Conservation (phyloP, 2,797 vertebrate species). For the Sternotherus odoratus region DNA sequence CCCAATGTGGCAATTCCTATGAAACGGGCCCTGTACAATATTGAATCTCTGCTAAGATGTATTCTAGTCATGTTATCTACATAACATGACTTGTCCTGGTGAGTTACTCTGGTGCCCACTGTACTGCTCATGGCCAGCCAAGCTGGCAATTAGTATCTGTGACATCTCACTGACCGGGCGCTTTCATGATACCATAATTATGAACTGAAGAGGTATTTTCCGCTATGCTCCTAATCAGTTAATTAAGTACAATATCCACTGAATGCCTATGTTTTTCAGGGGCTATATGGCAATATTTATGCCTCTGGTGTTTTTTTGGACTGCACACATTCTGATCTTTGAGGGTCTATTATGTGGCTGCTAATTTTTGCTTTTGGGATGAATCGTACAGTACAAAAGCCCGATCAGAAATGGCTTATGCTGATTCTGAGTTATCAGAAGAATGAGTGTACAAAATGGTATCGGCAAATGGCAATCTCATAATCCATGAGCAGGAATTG, state of each 20-base stretch:
- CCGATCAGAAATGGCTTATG: neutral
- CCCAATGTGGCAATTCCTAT: neutral
- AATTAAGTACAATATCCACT: neutral
- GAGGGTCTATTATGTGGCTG: neutral
- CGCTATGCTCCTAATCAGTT: neutral
- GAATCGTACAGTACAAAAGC: accelerated
- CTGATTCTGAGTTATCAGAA: neutral
- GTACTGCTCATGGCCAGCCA: too few species aligned
- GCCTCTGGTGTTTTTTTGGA: neutral
- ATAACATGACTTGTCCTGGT: accelerated
- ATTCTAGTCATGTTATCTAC: accelerated
- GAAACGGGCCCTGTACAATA: neutral
- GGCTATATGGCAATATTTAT: neutral
- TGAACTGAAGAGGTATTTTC: neutral
- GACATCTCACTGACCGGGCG: neutral
- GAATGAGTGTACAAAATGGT: neutral
- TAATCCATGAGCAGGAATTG: neutral
- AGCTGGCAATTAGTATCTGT: neutral
- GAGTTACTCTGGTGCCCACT: neutral
- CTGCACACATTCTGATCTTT: neutral
- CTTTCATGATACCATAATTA: neutral
- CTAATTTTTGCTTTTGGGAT: neutral
- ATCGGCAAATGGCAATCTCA: neutral
- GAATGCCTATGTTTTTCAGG: neutral
- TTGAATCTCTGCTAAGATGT: neutral